Evolutionary conservation across 2,888 invertebrate genomes (phyloP), one percentile per base, ranked within the genome.

Genomic region (Netelia inedita): DNA sequence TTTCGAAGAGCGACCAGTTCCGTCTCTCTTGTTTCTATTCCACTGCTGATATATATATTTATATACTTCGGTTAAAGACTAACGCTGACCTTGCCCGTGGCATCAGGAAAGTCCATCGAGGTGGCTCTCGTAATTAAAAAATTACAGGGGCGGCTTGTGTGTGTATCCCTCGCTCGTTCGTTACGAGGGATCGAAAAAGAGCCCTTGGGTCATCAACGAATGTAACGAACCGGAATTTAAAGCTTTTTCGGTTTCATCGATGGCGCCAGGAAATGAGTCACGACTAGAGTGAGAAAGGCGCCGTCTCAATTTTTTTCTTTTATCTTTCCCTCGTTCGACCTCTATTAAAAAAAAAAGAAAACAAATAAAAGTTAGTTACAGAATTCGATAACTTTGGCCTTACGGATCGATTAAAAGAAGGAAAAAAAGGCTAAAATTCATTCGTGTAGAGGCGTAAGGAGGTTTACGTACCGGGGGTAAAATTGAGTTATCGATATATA

Each of bases 61-160:
- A 14, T 21, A 43, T 10, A n/a, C 10, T 55, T n/a, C 14, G 23
- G 63, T 35, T 35, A 35, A 6, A 6, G 35, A 35, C 5, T 6
- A 8, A 35, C 9, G 41, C 43, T 59, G 59, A 68, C 57, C 68
- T 76, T 68, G 76, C 68, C 66, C 53, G 68, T 55, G 28, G 46
- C 63, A 65, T 23, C 11, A 65, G 59, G 61, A 41, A 71, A 23
- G 80, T 72, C 79, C 76, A 82, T 83, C 63, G 83, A 88, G 87
- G 86, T 87, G 84, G 88, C 88, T 88, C 83, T 80, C 88, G 91
- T 92, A 92, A 93, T 93, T 92, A 93, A 92, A 93, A 92, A 93
- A 92, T 91, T 92, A 92, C 89, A 90, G 91, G 89, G 89, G 85
- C 88, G 88, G 86, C 83, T 72, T 85, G 82, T 85, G 85, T 88